phyloP scores from a whole-genome alignment of 1,140 invertebrate species.

The Macrosteles quadrilineatus region DNA sequence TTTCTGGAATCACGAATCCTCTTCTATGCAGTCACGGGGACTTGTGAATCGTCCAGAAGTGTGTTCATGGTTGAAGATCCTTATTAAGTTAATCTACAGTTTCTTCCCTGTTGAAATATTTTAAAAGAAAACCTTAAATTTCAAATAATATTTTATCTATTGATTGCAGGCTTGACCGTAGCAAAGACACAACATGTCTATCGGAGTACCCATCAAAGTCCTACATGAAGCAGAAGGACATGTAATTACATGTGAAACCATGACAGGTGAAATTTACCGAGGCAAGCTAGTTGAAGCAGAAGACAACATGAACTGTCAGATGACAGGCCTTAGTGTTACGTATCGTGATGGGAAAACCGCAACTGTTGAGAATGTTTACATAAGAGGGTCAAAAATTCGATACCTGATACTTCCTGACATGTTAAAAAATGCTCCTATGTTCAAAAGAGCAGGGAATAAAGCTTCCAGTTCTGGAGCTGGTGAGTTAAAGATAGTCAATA shows the following conservation, averaged over 20 bases:
- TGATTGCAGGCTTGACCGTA: no score
- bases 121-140: no score
- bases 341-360: constrained; percentile 89
- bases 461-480: constrained; percentile 69
- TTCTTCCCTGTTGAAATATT: no score
- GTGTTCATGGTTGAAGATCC: no score
- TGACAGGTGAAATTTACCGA: constrained; percentile 96
- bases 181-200: constrained; percentile 54
- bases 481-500: no score
- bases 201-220: constrained; percentile 97
- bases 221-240: constrained; percentile 99
- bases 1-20: no score
- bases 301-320: constrained; percentile 97
- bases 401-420: constrained; percentile 99
- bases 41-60: no score
- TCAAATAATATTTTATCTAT: no score
- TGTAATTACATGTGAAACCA: constrained; percentile 97
- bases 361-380: constrained; percentile 97
- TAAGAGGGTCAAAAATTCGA: constrained; percentile 96
- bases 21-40: no score
- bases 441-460: constrained; percentile 91
- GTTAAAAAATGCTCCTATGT: constrained; percentile 99
- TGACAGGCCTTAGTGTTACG: constrained; percentile 92
- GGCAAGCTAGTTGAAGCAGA: constrained; percentile 99
- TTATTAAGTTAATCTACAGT: no score